Base-by-base conservation (phyloP, 1,140 invertebrate genomes). In the Sycophaga agraensis region DNA sequence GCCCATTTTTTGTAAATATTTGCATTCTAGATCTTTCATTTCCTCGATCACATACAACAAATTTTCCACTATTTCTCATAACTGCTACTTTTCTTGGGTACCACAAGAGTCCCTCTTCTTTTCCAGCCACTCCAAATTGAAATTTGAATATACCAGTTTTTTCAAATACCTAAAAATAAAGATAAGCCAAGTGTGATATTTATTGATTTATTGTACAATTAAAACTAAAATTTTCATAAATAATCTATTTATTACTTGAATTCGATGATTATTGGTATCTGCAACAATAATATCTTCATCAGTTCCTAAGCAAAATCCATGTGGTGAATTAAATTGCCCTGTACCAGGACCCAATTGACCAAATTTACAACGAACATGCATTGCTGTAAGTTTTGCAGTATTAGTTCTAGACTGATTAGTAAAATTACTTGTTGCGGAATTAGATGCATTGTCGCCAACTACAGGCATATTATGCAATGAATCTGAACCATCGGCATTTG, bases 11-110 rank as follows among this genome's bases (percentile, higher is more conserved):
- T 17, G 90, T 92, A 70, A 92, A 98, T 65, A 98, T 95, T 77
- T 98, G 96, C 93, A 98, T 97, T 31, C 96, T 88, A 0, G 94
- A 96, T 51, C 96, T 85, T 74, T 98, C 95, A 72, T 94, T 97
- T 28, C 96, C 96, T 65, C 96, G 88, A 79, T 98, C 96, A 79
- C 96, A 97, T 1, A 98, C 92, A 39, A 98, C 94, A 79, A 95
- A 97, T 76, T 93, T 94, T 6, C 91, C 91, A 40, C 87, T 89
- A 31, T 87, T 88, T 35, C 91, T 85, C 83, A 96, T 94, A 1
- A 96, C 92, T 2, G 94, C 94, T 17, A 97, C 93, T 82, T 98
- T 98, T 31, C 96, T 85, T 2, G 96, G 96, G 82, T 96, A 97
- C 93, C 94, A 98, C 45, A 98, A 80, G 71, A 97, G 94, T 1